phyloP scores from a whole-genome alignment of 2,797 vertebrate species.

The Danionella dracula region DNA sequence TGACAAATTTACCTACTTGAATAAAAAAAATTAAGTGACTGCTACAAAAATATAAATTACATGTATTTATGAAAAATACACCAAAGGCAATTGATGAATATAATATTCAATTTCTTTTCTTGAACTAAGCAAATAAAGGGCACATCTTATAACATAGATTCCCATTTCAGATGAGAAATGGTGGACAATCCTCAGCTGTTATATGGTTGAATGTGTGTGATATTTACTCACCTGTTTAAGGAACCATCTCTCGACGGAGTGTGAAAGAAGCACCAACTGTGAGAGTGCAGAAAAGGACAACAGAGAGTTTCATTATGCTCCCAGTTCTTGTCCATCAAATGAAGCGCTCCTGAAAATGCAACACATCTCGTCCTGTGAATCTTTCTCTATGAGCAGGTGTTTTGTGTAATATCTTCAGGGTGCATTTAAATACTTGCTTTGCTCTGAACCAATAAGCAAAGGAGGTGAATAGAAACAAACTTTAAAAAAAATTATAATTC shows the following conservation, averaged over 20 bases:
- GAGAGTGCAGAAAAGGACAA: slow-evolving; percentile 5
- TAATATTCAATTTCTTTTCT: no score
- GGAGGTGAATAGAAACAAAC: background rate
- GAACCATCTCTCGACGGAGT: slow-evolving; percentile 26
- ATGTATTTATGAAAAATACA: no score
- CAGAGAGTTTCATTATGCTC: slow-evolving; percentile 4
- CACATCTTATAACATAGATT: background rate
- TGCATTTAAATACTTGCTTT: slow-evolving; percentile 22
- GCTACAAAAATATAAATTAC: no score
- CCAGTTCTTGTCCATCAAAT: slow-evolving; percentile 3
- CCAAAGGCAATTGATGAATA: no score
- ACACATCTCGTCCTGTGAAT: slow-evolving; percentile 5
- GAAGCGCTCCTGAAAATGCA: background rate
- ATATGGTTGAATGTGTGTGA: slow-evolving; percentile 3
- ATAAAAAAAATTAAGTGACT: no score
- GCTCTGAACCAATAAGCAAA: slow-evolving; percentile 8
- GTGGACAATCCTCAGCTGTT: background rate
- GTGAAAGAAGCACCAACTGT: slow-evolving; percentile 42
- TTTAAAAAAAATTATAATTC: background rate
- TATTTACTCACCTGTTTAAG: slow-evolving; percentile 31
- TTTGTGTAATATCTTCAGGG: slow-evolving; percentile 10
- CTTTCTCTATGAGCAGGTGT: slow-evolving; percentile 14
- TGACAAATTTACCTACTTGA: no score
- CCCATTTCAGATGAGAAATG: background rate
- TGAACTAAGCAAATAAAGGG: no score